These are phyloP conservation scores for Amiota communis DNA, from an alignment of 2,888 invertebrate genomes.

Conservation along the genomic window DNA sequence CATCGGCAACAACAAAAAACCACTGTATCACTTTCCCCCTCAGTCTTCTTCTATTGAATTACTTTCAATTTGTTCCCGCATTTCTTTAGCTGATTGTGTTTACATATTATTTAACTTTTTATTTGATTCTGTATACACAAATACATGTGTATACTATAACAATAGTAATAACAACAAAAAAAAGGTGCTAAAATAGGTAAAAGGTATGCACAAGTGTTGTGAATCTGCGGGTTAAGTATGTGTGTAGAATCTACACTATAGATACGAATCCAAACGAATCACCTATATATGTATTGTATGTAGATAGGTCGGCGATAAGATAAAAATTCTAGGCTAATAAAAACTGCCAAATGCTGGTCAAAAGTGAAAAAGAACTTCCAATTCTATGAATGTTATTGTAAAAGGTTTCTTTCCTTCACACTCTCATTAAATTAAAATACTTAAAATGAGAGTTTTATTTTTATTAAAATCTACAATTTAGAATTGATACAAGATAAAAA, in stretches of 20 bases:
- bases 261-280: neutral
- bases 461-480: too few relatives aligned
- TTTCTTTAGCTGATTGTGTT: slow-evolving; percentile 44
- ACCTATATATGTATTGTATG: neutral
- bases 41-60: too few relatives aligned
- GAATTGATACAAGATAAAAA: too few relatives aligned
- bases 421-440: too few relatives aligned
- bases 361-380: too few relatives aligned
- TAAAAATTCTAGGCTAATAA: neutral
- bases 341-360: too few relatives aligned
- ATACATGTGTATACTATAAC: neutral
- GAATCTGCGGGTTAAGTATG: neutral
- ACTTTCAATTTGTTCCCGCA: slow-evolving; percentile 18
- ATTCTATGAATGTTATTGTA: too few relatives aligned
- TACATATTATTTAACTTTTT: slow-evolving; percentile 58
- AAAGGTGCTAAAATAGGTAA: slow-evolving; percentile 22
- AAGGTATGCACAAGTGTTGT: slow-evolving; percentile 1
- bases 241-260: neutral
- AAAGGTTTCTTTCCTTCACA: too few relatives aligned
- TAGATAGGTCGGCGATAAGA: slow-evolving; percentile 21
- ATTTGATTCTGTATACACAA: slow-evolving; percentile 38
- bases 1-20: slow-evolving; percentile 3
- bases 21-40: too few relatives aligned
- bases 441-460: too few relatives aligned
- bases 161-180: neutral